Evolutionary conservation across 2,797 vertebrate genomes (phyloP), one percentile per base, ranked within the genome.

Genomic region (Arctocebus calabarensis): DNA sequence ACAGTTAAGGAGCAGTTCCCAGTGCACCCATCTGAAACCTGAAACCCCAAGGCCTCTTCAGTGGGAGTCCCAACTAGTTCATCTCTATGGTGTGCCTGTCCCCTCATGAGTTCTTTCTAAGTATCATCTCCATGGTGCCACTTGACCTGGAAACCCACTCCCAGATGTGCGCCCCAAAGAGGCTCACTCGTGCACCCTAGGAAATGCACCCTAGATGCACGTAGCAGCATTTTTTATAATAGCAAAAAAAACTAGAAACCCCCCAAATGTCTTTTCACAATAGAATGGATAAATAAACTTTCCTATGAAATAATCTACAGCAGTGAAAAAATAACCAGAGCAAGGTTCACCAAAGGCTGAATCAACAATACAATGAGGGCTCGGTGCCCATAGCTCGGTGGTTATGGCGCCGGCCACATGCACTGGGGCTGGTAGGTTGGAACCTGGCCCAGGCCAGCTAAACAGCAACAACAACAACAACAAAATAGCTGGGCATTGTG

Each of bases 191-290:
- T 4, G 19, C 48, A 52, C 48, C 66, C 45, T 5, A 17, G 52
- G 79, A 93, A 34, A 40, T n/a, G 1, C 37, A 78, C 93, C 77
- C 64, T 32, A 64, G 37, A 19, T 29, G 37, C 59, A 40, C 0
- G 0, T 16, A 14, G 59, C 34, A 64, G 17, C 82, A 37, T 85
- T 82, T 75, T 29, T 64, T 85, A 3, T 92, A n/a, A 74, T 5
- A 74, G 19, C 74, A 75, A 40, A 87, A 90, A 94, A 19, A 66
- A 25, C 74, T 61, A 68, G 17, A 66, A 94, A 55, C 57, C 61
- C 5, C 29, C 75, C 29, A 32, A 29, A 9, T 87, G 57, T 74
- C 66, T 70, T 66, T 95, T 90, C 45, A 32, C 12, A 5, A 27
- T n/a, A 70, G 62, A 66, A 34, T 8, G 64, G n/a, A 71, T 37